These are phyloP conservation scores for Stigmatopora argus DNA, from an alignment of 2,113 vertebrate species.

Conservation along the genomic window DNA sequence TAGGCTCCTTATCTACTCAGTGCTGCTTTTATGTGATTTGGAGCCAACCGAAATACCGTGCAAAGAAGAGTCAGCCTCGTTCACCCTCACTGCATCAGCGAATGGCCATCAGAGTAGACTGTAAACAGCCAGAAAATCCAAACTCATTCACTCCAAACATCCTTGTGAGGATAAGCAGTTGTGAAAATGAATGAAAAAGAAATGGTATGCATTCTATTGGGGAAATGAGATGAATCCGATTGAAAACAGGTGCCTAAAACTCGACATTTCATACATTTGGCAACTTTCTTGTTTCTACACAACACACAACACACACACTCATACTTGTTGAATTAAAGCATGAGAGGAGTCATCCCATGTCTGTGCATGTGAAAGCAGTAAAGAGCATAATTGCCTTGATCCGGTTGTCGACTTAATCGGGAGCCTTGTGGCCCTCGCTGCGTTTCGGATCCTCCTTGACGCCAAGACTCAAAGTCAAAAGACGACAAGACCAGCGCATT, in stretches of 20 bases:
- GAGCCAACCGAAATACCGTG: conserved; percentile 59
- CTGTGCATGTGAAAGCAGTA: conserved; percentile 63
- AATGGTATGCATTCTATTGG: no score
- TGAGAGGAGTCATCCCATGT: conserved; percentile 54
- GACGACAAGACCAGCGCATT: conserved; percentile 14
- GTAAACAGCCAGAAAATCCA: background rate
- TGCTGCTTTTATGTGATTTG: conserved; percentile 66
- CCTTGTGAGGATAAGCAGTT: no score
- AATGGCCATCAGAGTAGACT: background rate
- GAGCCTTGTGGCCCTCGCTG: conserved; percentile 39
- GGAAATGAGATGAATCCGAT: no score
- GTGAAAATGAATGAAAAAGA: no score
- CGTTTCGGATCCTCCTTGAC: conserved; percentile 25
- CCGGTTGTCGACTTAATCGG: conserved; percentile 58
- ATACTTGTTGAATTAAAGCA: conserved; percentile 23
- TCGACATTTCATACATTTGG: background rate
- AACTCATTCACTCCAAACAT: background rate
- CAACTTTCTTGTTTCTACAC: background rate
- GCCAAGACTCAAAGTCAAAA: conserved; percentile 48
- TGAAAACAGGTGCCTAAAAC: no score
- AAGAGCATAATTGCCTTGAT: conserved; percentile 64
- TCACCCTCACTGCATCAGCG: conserved; percentile 9
- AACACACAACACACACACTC: conserved; percentile 6
- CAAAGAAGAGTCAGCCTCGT: conserved; percentile 46
- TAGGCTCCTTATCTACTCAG: conserved; percentile 71